Evolutionary conservation across 2,888 invertebrate species (phyloP), one percentile per base, ranked within the genome.

Genomic region (Rhaphigaster nebulosa): DNA sequence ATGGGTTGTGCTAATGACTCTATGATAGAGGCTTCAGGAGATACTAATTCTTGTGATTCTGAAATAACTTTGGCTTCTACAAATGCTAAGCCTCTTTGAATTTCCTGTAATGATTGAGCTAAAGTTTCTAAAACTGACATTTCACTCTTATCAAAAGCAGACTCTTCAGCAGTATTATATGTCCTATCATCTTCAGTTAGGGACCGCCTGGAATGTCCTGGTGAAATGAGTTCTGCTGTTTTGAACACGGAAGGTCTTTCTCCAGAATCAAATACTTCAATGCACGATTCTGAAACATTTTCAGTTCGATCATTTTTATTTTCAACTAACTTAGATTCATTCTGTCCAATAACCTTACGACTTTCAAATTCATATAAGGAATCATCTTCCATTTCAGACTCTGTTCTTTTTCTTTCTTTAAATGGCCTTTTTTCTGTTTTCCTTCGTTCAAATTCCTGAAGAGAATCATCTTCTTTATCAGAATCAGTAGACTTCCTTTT

Each of bases 31-130:
- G 92, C 88, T 26, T 92, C 92, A 87, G 92, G 91, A 80, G 92
- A 89, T 88, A 92, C 91, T 87, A 92, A 92, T 29, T 91, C 92
- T 34, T 91, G 90, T 34, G 92, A 92, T 89, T 92, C 92, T n/a
- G 92, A 91, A 87, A 90, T 91, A 60, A 95, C 93, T 91, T 94
- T 94, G 91, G 94, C 94, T 20, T 94, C 94, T 91, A 95, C 92
- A 91, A 94, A 93, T 91, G 94, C 94, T 84, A 96, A 93, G 41
- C 95, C 95, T 90, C 93, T 94, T 93, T 95, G 95, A 90, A 95
- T 95, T 93, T 95, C 95, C 90, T 95, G 95, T 26, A 96, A 93
- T 0, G 96, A 94, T 91, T 94, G 94, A 0, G 94, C 93, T 87
- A 94, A 92, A 0, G 94, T 93, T 91, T 94, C 94, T 38, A 94